Evolutionary conservation across 2,888 invertebrate species (phyloP).

Genomic region (Caenorhabditis becei): DNA sequence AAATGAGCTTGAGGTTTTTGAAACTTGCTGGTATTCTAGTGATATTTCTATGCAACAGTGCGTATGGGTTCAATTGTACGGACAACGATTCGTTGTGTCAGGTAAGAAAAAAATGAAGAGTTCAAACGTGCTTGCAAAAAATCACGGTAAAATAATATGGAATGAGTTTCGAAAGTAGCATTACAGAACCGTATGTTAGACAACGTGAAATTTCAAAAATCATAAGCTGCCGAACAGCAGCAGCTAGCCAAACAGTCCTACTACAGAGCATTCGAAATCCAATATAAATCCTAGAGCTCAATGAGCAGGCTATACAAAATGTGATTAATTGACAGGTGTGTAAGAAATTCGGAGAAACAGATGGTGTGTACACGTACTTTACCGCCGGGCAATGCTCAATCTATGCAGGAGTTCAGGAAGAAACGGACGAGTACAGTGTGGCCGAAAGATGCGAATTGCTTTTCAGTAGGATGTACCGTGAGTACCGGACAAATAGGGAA

Average conservation of each 20-base stretch:
- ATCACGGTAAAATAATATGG: too few species aligned
- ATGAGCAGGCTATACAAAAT: conserved; percentile 10
- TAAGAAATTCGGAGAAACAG: conserved; percentile 27
- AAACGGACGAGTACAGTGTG: conserved; percentile 12
- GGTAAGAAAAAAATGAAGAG: conserved; percentile 19
- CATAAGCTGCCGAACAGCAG: not conserved
- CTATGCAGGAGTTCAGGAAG: conserved; percentile 27
- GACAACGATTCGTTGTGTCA: conserved; percentile 22
- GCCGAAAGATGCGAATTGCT: conserved; percentile 45
- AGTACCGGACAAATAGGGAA: too few species aligned
- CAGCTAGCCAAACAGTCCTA: not conserved
- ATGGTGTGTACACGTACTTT: conserved; percentile 37
- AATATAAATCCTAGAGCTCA: not conserved
- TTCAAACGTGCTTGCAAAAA: too few species aligned
- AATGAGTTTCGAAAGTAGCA: too few species aligned
- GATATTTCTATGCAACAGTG: conserved; percentile 1
- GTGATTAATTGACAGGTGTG: conserved; percentile 32
- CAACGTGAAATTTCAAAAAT: not conserved
- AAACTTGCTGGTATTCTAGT: not conserved
- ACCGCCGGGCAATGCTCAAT: conserved; percentile 34
- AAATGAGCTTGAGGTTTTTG: not conserved
- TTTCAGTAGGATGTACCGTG: conserved; percentile 43
- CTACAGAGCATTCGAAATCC: not conserved
- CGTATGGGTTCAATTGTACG: conserved; percentile 13
- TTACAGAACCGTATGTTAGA: not conserved